These are phyloP conservation scores for Neomonachus schauinslandi DNA, from an alignment of 2,113 vertebrate genomes.

Conservation along the genomic window DNA sequence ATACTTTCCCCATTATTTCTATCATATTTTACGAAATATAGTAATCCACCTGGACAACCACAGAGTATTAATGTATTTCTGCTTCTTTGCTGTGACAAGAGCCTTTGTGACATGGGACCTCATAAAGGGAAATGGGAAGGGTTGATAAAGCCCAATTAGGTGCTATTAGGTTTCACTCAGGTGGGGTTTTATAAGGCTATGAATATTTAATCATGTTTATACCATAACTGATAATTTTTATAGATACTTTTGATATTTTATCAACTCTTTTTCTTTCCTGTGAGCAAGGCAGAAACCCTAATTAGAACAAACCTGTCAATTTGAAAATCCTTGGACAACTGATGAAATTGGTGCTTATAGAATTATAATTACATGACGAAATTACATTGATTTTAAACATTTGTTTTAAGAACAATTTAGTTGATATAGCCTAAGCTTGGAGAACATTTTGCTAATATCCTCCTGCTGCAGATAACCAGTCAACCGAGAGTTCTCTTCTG, in stretches of 20 bases:
- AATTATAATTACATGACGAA: not conserved
- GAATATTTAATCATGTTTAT: not conserved
- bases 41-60: not conserved
- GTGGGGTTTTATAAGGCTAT: not conserved
- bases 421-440: not conserved
- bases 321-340: not conserved
- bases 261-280: not conserved
- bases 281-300: not conserved
- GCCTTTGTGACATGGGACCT: not conserved
- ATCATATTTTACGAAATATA: not conserved
- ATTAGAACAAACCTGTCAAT: not conserved
- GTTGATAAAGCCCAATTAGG: not conserved
- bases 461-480: not conserved
- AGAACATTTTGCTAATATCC: not conserved
- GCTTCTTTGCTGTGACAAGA: not conserved
- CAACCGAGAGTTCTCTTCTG: not conserved
- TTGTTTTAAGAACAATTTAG: not conserved
- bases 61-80: constrained; percentile 3
- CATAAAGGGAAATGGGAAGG: not conserved
- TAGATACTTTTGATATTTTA: not conserved
- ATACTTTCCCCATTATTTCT: not conserved
- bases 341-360: not conserved
- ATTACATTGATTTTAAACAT: not conserved
- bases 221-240: not conserved
- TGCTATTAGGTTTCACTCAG: not conserved